These are phyloP conservation scores for Nasonia vitripennis DNA, from an alignment of 1,140 invertebrate genomes.

Conservation along the genomic window DNA sequence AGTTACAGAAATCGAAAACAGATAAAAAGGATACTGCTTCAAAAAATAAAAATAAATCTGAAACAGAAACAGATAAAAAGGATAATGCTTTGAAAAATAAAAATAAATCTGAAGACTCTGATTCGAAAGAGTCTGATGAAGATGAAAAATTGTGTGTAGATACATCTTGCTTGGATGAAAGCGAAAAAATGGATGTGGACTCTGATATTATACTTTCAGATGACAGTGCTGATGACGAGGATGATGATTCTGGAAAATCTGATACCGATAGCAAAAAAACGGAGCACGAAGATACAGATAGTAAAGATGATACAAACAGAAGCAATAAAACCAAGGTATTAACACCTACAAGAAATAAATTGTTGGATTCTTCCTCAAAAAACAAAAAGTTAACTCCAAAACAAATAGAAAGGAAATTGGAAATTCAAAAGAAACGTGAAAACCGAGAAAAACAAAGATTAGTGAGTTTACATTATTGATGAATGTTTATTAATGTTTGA, in stretches of 20 bases:
- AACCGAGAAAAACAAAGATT: slow-evolving; percentile 75
- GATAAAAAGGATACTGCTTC: slow-evolving; percentile 39
- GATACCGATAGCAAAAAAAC: slow-evolving; percentile 68
- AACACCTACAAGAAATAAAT: slow-evolving; percentile 55
- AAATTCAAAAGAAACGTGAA: slow-evolving; percentile 75
- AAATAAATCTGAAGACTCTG: slow-evolving; percentile 11
- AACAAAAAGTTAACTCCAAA: slow-evolving; percentile 66
- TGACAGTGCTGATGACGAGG: slow-evolving; percentile 45
- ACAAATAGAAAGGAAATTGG: slow-evolving; percentile 70
- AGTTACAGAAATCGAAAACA: not conserved
- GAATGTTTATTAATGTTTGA: not conserved
- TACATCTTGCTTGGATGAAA: slow-evolving; percentile 16
- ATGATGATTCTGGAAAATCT: slow-evolving; percentile 51
- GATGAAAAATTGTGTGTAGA: slow-evolving; percentile 15
- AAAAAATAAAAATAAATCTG: slow-evolving; percentile 19
- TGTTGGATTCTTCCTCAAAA: slow-evolving; percentile 45
- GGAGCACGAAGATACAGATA: slow-evolving; percentile 47
- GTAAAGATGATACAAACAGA: slow-evolving; percentile 34
- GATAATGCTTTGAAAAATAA: slow-evolving; percentile 30
- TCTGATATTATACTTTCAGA: slow-evolving; percentile 52
- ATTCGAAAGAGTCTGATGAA: not conserved
- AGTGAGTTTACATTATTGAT: slow-evolving; percentile 61
- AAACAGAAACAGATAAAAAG: slow-evolving; percentile 58
- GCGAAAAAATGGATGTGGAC: slow-evolving; percentile 36
- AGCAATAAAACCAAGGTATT: slow-evolving; percentile 39